These are phyloP conservation scores for Ypsolopha scabrella DNA, from an alignment of 2,888 invertebrate species.

Conservation along the genomic window DNA sequence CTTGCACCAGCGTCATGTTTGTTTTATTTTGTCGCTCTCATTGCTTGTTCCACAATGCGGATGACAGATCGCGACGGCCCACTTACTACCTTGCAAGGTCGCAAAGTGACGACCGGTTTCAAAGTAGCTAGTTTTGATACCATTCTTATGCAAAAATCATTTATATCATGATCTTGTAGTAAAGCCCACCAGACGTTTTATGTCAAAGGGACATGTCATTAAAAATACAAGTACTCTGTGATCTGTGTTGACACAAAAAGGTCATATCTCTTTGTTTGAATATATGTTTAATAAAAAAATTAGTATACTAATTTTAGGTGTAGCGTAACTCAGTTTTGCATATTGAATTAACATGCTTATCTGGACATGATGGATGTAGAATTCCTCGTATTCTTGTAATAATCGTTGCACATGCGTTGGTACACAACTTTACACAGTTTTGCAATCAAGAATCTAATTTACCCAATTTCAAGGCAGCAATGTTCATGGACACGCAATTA, in stretches of 20 bases:
- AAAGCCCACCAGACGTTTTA: not conserved
- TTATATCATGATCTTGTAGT: not conserved
- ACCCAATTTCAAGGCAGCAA: not conserved
- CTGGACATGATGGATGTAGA: too few species aligned
- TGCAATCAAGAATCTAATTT: not conserved
- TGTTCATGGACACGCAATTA: too few species aligned
- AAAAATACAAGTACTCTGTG: not conserved
- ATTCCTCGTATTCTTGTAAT: not conserved
- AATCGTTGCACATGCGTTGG: not conserved
- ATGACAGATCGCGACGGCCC: conserved; percentile 34
- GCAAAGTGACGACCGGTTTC: conserved; percentile 30
- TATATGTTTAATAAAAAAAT: too few species aligned
- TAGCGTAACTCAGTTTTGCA: too few species aligned
- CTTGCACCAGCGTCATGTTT: not conserved
- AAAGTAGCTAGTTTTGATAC: not conserved
- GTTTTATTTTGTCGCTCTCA: not conserved
- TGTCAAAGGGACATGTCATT: not conserved
- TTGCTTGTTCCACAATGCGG: conserved; percentile 21
- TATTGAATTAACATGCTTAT: too few species aligned
- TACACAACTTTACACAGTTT: not conserved
- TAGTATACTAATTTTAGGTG: too few species aligned
- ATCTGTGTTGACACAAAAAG: not conserved
- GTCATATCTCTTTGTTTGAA: not conserved
- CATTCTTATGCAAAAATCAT: not conserved
- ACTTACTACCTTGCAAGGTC: conserved; percentile 34